Evolutionary conservation across 2,888 invertebrate species (phyloP), one percentile per base, ranked within the genome.

Genomic region (Rhyacophila evoluta): DNA sequence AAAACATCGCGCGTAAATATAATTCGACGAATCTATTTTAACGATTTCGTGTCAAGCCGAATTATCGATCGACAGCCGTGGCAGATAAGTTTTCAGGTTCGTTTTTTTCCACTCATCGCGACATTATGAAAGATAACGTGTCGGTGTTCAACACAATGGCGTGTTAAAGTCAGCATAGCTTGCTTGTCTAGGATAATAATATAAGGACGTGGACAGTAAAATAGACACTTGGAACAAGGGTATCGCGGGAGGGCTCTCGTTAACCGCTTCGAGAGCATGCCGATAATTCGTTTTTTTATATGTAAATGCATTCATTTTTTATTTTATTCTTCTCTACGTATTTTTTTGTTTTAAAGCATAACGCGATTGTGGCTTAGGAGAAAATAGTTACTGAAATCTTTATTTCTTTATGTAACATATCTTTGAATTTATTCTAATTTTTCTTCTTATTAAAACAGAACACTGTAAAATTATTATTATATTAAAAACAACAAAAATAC

Each of bases 181-280:
- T 55, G 55, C 55, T 55, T 55, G 55, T 55, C 55, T 55, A 55
- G 55, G 55, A 55, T 55, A 55, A 55, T 55, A 55, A 55, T 55
- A 55, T 55, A 55, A 55, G 55, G 55, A 19, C 55, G 19, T 19
- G 55, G 55, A 55, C 55, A 55, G 10, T 55, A 55, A 55, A 55
- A 55, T 55, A 19, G 55, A 55, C 55, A 55, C 55, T 55, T 19
- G 15, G 55, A 55, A 55, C 55, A 55, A 55, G 55, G 55, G 55
- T 55, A 55, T 55, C 12, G 55, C 55, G 25, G 55, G 55, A 55
- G 55, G 55, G 55, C 55, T 10, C 55, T 8, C 55, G 55, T 55
- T 55, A 15, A 55, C 55, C 25, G 19, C 55, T 19, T 55, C 19
- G 55, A 41, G 15, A 55, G 19, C 55, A 55, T 55, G 55, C 55